A percentile compares a stretch with the other conserved stretches of the same genome.
phyloP scores from a whole-genome alignment of 2,888 invertebrate species.

The Drosophila kokeensis region DNA sequence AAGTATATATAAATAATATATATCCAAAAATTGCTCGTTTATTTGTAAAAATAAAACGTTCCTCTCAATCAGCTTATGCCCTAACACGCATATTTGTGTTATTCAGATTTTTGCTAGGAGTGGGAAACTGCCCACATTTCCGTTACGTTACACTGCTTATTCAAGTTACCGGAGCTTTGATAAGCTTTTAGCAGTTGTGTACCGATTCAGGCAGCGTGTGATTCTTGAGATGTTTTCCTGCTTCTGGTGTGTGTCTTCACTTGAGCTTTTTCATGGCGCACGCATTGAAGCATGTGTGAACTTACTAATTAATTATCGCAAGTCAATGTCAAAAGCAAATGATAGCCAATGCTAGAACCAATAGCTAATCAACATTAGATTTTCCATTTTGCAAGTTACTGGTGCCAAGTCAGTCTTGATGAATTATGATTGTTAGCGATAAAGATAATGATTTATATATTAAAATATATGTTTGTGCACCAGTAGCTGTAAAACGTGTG shows the following conservation, averaged over 20 bases:
- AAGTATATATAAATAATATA: neutral
- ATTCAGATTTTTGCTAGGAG: neutral
- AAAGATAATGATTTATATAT: neutral
- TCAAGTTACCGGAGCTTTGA: neutral
- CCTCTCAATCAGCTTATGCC: neutral
- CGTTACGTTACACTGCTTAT: neutral
- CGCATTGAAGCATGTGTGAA: neutral
- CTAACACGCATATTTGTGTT: neutral
- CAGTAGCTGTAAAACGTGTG: neutral
- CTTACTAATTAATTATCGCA: neutral
- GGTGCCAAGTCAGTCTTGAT: neutral
- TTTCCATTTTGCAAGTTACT: neutral
- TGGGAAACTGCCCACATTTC: neutral
- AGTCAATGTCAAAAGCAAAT: neutral
- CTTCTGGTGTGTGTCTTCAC: constrained; percentile 5
- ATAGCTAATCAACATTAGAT: neutral
- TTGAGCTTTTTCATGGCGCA: neutral
- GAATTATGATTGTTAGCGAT: neutral
- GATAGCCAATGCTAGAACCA: neutral
- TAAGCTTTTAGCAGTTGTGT: neutral
- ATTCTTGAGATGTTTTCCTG: neutral
- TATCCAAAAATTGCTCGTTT: no score
- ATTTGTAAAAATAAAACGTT: no score
- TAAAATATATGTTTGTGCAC: neutral
- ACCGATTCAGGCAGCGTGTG: neutral